Base-by-base conservation (phyloP, 1,140 invertebrate genomes). In the silkworm (Bombyx mori) region DNA sequence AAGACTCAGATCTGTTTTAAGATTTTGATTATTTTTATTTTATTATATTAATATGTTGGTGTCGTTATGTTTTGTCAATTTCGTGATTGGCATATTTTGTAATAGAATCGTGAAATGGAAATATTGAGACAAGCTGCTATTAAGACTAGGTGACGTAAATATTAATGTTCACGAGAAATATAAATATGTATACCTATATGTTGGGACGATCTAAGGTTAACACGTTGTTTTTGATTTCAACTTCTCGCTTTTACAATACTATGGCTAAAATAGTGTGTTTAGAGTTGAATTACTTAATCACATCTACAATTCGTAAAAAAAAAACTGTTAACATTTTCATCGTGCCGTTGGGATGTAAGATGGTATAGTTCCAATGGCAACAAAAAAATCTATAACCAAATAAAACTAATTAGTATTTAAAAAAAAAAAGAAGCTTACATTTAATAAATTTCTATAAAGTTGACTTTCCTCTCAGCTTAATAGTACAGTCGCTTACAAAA, bases 401-500 rank as follows among this genome's bases (percentile, higher is more conserved):
- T 4, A 51, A 26, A 18, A 51, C 22, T 35, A 35, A 35, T 35
- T 35, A 35, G 4, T 35, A 35, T 3, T 35, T 35, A 35, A 35
- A 4, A 35, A 5, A 35, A 35, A 35, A 35, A 35, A 35, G 26
- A 35, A 35, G 26, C 26, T 35, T 35, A 35, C 2, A 35, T 35
- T 35, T 35, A 1, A 3, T 51, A 51, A 18, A 7, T 44, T 54
- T 45, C 12, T 12, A 18, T 54, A 54, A 56, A 44, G 0, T 35
- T 35, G 26, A 3, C 26, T 35, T 5, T 35, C 26, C 26, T 3
- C 26, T 3, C 4, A 35, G 26, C 2, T 35, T 47, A 22, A 18
- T 52, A 57, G 62, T 65, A 65, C 60, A 65, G 55, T 65, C 66
- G 57, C 49, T 54, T 18, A 58, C 56, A 63, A 56, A 68, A 62